Evolutionary conservation across 2,888 invertebrate genomes (phyloP).

Genomic region (Scaptodrosophila latifasciaeformis): DNA sequence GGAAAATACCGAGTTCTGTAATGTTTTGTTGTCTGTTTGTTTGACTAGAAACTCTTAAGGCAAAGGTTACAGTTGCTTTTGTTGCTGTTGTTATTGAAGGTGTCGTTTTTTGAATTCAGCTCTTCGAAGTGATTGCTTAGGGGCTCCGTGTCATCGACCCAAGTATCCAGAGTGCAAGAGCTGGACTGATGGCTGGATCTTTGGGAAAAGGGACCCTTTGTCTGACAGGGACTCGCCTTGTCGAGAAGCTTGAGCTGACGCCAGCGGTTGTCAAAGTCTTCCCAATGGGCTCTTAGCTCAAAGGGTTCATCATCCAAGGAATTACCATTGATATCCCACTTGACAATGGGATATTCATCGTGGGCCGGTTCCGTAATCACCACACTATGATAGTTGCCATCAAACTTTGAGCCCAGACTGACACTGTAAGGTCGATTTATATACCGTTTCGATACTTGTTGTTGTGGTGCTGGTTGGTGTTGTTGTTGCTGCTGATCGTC

Average conservation of each 20-base stretch:
- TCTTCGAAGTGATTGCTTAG: constrained; percentile 31
- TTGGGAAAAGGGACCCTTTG: constrained; percentile 50
- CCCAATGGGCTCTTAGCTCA: constrained; percentile 53
- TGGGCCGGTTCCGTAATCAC: constrained; percentile 68
- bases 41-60: constrained; percentile 65
- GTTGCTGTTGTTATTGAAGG: constrained; percentile 10
- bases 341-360: constrained; percentile 63
- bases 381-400: constrained; percentile 67
- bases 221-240: constrained; percentile 25
- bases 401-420: constrained; percentile 64
- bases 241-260: constrained; percentile 44
- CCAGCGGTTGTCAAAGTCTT: constrained; percentile 63
- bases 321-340: constrained; percentile 73
- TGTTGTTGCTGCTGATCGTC: constrained; percentile 20
- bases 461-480: constrained; percentile 19
- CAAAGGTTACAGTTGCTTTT: constrained; percentile 49
- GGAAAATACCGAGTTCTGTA: neutral
- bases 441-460: constrained; percentile 15
- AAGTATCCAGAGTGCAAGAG: constrained; percentile 73
- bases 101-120: constrained; percentile 24
- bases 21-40: no score
- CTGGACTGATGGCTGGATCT: constrained; percentile 72
- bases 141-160: constrained; percentile 72
- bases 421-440: constrained; percentile 55
- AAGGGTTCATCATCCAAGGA: constrained; percentile 67